phyloP scores from a whole-genome alignment of 2,888 invertebrate genomes.

The Cantharis rufa region DNA sequence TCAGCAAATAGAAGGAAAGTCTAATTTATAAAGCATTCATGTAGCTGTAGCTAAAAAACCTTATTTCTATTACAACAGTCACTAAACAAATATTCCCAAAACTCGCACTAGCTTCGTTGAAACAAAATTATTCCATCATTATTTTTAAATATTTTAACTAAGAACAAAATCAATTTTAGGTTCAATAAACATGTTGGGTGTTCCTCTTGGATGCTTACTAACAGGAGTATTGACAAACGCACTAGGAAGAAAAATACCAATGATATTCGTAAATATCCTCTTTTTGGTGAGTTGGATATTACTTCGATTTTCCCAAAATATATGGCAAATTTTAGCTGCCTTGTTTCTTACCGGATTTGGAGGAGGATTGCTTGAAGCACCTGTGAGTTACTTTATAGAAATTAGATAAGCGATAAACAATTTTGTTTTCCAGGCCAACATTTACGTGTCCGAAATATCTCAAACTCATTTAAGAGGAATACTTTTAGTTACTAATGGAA shows the following conservation, averaged over 20 bases:
- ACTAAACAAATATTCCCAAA: too few species aligned
- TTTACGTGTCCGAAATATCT: conserved; percentile 83
- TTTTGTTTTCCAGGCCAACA: conserved; percentile 64
- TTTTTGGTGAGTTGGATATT: neutral
- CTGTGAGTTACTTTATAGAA: neutral
- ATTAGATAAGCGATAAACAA: neutral
- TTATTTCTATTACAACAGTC: too few species aligned
- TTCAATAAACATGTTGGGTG: neutral
- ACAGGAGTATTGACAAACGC: neutral
- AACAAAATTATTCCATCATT: too few species aligned
- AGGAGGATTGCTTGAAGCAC: neutral
- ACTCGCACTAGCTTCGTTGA: too few species aligned
- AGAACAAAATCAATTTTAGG: neutral
- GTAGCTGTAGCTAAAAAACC: too few species aligned
- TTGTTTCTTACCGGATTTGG: neutral
- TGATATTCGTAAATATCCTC: neutral
- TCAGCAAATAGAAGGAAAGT: too few species aligned
- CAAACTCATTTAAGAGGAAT: conserved; percentile 78
- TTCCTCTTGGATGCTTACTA: neutral
- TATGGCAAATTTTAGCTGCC: neutral
- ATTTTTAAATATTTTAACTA: too few species aligned
- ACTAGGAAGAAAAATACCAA: neutral
- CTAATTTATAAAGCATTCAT: too few species aligned
- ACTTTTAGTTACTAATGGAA: conserved; percentile 73
- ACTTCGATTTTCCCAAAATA: neutral